Conservation (phyloP, 2,113 vertebrate genomes). For the Eudyptes chrysolophus region DNA sequence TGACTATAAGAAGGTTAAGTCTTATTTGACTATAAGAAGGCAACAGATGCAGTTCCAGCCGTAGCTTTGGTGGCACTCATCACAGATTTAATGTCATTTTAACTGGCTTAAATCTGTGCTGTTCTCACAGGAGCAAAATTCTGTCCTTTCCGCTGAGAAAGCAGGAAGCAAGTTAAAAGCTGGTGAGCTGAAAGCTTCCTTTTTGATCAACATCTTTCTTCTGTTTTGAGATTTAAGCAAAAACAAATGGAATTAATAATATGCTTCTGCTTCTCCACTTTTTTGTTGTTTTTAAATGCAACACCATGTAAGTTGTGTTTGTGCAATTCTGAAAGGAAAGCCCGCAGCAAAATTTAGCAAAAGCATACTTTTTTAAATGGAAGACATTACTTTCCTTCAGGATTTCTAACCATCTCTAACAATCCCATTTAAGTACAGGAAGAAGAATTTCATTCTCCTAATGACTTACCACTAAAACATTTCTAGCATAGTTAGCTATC, state of each 20-base stretch:
- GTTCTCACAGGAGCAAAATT: neutral
- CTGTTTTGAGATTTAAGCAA: neutral
- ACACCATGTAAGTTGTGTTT: neutral
- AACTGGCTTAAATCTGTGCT: neutral
- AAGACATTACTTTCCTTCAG: neutral
- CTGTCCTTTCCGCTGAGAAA: neutral
- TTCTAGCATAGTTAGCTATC: neutral
- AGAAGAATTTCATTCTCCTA: neutral
- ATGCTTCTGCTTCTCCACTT: neutral
- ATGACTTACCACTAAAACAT: neutral
- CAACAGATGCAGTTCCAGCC: neutral
- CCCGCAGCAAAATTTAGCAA: neutral
- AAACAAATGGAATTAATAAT: neutral
- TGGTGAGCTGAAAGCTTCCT: neutral
- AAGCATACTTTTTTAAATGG: accelerated
- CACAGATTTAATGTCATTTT: neutral
- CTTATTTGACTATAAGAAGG: neutral
- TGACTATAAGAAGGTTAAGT: neutral
- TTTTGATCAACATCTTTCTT: neutral
- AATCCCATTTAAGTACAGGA: neutral
- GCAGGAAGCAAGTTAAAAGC: neutral
- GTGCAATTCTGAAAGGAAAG: neutral
- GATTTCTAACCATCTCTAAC: neutral
- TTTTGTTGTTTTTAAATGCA: neutral
- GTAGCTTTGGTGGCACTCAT: neutral